phyloP scores from a whole-genome alignment of 2,888 invertebrate genomes.

The Meta bourneti region DNA sequence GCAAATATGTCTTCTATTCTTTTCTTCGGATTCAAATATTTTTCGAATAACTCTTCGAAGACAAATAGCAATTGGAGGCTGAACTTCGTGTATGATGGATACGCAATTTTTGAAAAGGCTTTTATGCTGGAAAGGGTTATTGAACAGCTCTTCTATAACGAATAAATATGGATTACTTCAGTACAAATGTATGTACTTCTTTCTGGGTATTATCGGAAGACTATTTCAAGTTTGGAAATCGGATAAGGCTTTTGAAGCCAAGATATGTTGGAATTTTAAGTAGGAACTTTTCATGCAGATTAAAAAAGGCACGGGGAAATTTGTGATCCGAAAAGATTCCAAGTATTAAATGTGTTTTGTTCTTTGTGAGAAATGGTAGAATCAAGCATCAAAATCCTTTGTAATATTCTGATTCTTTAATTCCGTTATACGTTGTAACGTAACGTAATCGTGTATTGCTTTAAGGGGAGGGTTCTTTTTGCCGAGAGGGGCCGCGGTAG shows the following conservation, averaged over 20 bases:
- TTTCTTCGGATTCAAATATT: constrained; percentile 1
- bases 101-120: not conserved
- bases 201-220: not conserved
- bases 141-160: not conserved
- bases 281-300: not conserved
- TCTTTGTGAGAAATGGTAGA: not conserved
- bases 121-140: not conserved
- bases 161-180: not conserved
- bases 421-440: not conserved
- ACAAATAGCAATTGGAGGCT: constrained; percentile 10
- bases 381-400: not conserved
- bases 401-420: not conserved
- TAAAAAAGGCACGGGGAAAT: not conserved
- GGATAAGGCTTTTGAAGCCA: not conserved
- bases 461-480: too few relatives aligned
- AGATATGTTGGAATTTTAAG: not conserved
- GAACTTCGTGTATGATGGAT: not conserved
- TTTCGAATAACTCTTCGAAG: constrained; percentile 21
- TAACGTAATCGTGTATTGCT: too few relatives aligned
- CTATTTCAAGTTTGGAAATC: not conserved
- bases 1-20: constrained; percentile 9
- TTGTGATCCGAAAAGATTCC: not conserved
- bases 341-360: not conserved
- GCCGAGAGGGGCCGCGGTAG: too few relatives aligned
- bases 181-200: not conserved